Conservation (phyloP, 2,797 vertebrate genomes). For the Podargus strigoides region DNA sequence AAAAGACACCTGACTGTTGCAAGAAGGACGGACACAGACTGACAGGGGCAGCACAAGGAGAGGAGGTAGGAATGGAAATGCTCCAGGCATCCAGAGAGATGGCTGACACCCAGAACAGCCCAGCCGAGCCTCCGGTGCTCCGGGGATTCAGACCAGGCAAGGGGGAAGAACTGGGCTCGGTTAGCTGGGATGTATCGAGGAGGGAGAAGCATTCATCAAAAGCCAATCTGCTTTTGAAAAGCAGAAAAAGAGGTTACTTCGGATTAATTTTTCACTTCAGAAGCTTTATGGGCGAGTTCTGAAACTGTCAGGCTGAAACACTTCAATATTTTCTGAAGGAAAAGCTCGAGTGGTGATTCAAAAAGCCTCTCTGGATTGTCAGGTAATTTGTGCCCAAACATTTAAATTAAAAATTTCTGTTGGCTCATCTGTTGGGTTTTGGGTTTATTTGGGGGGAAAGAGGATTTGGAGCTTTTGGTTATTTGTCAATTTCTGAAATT, state of each 20-base stretch:
- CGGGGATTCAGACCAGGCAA: neutral
- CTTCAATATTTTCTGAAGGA: neutral
- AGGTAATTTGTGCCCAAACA: conserved; percentile 22
- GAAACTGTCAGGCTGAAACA: neutral
- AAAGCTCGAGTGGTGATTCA: neutral
- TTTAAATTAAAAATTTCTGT: conserved; percentile 8
- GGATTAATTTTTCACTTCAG: conserved; percentile 45
- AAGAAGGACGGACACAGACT: neutral
- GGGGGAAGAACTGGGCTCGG: accelerated
- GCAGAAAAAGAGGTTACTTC: conserved; percentile 11
- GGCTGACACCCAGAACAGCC: neutral
- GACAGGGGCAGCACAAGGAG: neutral
- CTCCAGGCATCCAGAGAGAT: neutral
- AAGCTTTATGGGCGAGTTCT: neutral
- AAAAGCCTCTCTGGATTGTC: neutral
- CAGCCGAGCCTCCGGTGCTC: accelerated
- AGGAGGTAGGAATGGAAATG: neutral
- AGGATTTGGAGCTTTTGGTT: neutral
- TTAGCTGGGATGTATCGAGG: neutral
- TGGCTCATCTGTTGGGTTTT: neutral
- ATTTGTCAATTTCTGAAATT: neutral
- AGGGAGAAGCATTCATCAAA: conserved; percentile 1
- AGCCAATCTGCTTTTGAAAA: conserved; percentile 14
- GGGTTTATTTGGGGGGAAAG: neutral
- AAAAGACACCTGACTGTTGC: neutral